A percentile compares a stretch with the other conserved stretches of the same genome.
Evolutionary conservation across 53 echinoderm and acorn worm genomes (phyloP).

Genomic region (Mesocentrotus franciscanus): DNA sequence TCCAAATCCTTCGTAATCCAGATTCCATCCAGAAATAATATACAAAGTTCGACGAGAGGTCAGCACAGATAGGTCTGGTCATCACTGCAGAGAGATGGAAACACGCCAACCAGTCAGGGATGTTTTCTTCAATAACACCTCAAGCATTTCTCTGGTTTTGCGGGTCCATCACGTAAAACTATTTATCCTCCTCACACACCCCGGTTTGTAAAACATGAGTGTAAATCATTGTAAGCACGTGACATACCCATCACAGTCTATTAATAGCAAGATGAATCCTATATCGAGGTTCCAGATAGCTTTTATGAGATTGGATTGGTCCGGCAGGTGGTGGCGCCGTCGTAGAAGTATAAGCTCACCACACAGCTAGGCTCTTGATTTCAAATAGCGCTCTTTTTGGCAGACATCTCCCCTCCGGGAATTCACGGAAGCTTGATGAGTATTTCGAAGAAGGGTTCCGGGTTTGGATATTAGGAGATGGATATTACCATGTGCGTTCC

Average conservation of each 20-base stretch:
- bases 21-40: conserved; percentile 6
- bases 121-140: neutral
- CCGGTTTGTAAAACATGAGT: neutral
- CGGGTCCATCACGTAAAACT: neutral
- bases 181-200: conserved; percentile 7
- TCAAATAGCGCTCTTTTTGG: neutral
- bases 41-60: conserved; percentile 2
- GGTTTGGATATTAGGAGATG: neutral
- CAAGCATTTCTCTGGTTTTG: neutral
- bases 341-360: neutral
- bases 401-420: neutral
- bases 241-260: neutral
- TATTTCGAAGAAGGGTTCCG: neutral
- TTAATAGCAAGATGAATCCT: conserved; percentile 7
- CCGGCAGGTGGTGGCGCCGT: conserved; percentile 12
- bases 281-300: conserved; percentile 9
- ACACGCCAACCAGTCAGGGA: neutral
- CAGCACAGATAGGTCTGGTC: neutral
- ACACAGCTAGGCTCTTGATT: neutral
- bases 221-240: conserved; percentile 23
- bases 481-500: neutral
- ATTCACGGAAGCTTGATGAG: conserved; percentile 1
- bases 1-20: neutral
- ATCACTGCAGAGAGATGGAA: neutral
- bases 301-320: neutral